Conservation (phyloP, 1,140 invertebrate genomes). For the Drosophila truncata region DNA sequence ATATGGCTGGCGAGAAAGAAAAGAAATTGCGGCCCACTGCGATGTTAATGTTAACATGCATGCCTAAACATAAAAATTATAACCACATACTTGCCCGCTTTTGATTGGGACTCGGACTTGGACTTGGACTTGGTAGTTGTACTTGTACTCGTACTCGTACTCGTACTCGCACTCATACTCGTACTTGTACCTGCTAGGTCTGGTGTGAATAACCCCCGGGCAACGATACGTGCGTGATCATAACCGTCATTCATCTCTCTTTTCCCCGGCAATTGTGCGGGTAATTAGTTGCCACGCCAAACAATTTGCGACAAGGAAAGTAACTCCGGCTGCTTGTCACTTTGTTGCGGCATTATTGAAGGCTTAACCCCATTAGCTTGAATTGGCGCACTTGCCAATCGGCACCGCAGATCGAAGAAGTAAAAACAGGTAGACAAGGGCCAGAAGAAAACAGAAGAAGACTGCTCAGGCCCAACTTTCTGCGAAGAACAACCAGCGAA, state of each 20-base stretch:
- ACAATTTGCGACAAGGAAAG: slow-evolving; percentile 75
- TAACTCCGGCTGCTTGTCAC: slow-evolving; percentile 68
- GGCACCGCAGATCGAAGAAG: slow-evolving; percentile 51
- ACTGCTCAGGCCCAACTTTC: slow-evolving; percentile 64
- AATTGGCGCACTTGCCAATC: slow-evolving; percentile 83
- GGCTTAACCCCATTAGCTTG: slow-evolving; percentile 81
- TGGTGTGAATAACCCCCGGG: slow-evolving; percentile 47
- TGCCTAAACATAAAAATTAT: slow-evolving; percentile 78
- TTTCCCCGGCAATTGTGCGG: slow-evolving; percentile 22
- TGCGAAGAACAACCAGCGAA: slow-evolving; percentile 70
- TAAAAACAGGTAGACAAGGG: slow-evolving; percentile 74
- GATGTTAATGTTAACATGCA: slow-evolving; percentile 71
- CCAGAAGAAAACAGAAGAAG: slow-evolving; percentile 49
- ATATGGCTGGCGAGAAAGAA: slow-evolving; percentile 60
- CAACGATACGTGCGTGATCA: slow-evolving; percentile 43
- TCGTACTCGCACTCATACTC: slow-evolving; percentile 5
- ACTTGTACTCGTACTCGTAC: background rate
- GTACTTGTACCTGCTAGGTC: slow-evolving; percentile 22
- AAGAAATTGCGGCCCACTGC: slow-evolving; percentile 73
- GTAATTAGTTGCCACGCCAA: slow-evolving; percentile 72
- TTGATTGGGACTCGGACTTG: slow-evolving; percentile 25
- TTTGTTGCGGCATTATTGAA: slow-evolving; percentile 72
- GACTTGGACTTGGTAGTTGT: slow-evolving; percentile 7
- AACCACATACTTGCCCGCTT: slow-evolving; percentile 45
- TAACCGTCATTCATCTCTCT: slow-evolving; percentile 34